Conservation (phyloP, 2,797 vertebrate genomes). For the Eulemur albifrons region DNA sequence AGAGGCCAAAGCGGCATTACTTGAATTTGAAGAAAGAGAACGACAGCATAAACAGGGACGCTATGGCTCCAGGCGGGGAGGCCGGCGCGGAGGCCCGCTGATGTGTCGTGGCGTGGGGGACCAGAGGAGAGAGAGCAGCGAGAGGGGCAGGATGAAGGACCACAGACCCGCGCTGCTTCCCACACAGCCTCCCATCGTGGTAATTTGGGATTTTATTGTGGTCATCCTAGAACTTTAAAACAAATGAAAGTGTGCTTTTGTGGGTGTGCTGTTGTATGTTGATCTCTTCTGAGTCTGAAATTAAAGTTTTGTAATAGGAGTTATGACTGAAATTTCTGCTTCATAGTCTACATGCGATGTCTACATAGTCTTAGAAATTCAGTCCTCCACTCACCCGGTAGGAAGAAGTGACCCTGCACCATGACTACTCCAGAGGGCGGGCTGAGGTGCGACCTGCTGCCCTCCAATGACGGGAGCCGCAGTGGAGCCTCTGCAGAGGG, state of each 20-base stretch:
- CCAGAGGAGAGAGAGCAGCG: slow-evolving; percentile 88
- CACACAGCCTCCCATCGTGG: slow-evolving; percentile 90
- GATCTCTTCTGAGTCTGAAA: background rate
- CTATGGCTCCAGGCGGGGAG: slow-evolving; percentile 88
- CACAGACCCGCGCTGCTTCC: slow-evolving; percentile 90
- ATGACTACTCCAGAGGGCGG: accelerated
- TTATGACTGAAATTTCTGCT: background rate
- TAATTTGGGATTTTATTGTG: slow-evolving; percentile 74
- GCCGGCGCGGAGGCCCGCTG: slow-evolving; percentile 84
- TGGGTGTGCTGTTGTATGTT: background rate
- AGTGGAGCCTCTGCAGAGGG: accelerated
- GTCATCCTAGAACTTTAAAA: background rate
- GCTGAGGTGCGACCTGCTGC: accelerated
- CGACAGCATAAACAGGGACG: slow-evolving; percentile 92
- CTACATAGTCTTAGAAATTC: too few species aligned
- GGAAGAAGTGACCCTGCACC: background rate
- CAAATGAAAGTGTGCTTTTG: background rate
- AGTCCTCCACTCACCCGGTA: background rate
- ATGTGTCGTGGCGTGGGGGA: slow-evolving; percentile 87
- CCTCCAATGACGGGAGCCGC: accelerated
- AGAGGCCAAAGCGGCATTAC: slow-evolving; percentile 95
- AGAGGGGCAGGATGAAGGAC: slow-evolving; percentile 91
- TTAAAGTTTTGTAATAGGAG: background rate
- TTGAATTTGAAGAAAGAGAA: slow-evolving; percentile 95
- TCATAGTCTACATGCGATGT: background rate